Percentiles rank a stretch among this genome's conserved stretches.
Evolutionary conservation across 2,888 invertebrate species (phyloP).

Genomic region (Melanophora roralis): DNA sequence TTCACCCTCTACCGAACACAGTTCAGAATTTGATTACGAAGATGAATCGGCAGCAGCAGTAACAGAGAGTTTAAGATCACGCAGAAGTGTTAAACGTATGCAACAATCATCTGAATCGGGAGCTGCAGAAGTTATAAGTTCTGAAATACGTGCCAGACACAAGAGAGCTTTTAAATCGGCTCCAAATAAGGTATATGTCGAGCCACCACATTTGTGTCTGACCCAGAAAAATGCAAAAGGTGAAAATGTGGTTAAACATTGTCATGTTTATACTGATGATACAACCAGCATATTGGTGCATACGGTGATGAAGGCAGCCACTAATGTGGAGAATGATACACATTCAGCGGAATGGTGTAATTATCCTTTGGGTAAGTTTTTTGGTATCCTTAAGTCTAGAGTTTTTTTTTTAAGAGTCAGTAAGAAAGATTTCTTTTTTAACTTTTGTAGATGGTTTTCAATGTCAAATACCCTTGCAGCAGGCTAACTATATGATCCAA

Average conservation of each 20-base stretch:
- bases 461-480: slow-evolving; percentile 81
- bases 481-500: slow-evolving; percentile 75
- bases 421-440: neutral
- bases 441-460: slow-evolving; percentile 78
- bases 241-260: slow-evolving; percentile 72
- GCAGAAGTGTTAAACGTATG: slow-evolving; percentile 54
- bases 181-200: slow-evolving; percentile 72
- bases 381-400: too few species aligned
- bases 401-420: too few species aligned
- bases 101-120: slow-evolving; percentile 64
- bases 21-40: slow-evolving; percentile 77
- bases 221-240: slow-evolving; percentile 67
- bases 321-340: slow-evolving; percentile 75
- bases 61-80: slow-evolving; percentile 70
- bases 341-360: slow-evolving; percentile 81
- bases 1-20: slow-evolving; percentile 73
- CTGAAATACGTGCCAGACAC: slow-evolving; percentile 63
- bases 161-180: slow-evolving; percentile 65
- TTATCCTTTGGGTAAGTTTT: slow-evolving; percentile 80
- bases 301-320: slow-evolving; percentile 79
- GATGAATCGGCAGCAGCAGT: slow-evolving; percentile 73
- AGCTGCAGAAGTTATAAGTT: slow-evolving; percentile 68
- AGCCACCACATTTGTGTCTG: slow-evolving; percentile 81
- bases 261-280: slow-evolving; percentile 81
- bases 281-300: slow-evolving; percentile 79